These are phyloP conservation scores for Raja brachyura DNA, from an alignment of 2,113 vertebrate genomes.

Conservation along the genomic window DNA sequence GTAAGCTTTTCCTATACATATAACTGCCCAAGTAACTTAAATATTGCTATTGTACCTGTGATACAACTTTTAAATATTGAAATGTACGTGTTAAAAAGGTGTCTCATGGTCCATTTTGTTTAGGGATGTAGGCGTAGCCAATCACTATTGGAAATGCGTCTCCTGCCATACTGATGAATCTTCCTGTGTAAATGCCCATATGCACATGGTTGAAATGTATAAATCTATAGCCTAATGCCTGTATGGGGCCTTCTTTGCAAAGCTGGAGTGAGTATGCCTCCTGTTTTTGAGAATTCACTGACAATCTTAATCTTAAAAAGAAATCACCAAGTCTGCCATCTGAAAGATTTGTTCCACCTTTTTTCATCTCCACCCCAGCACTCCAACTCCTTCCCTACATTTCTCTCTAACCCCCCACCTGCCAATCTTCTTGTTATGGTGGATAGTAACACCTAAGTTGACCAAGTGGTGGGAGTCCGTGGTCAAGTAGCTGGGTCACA, in stretches of 20 bases:
- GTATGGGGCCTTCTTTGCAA: not conserved
- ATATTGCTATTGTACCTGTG: too few relatives aligned
- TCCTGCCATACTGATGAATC: not conserved
- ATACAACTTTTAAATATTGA: too few relatives aligned
- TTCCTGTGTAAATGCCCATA: not conserved
- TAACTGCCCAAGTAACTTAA: too few relatives aligned
- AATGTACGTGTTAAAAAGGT: not conserved
- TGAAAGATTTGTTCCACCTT: not conserved
- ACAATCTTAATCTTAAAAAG: too few relatives aligned
- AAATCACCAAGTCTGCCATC: not conserved
- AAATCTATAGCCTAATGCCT: not conserved
- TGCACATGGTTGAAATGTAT: not conserved
- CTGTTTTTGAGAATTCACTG: not conserved
- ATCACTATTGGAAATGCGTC: not conserved
- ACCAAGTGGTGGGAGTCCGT: too few relatives aligned
- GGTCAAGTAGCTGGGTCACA: not conserved
- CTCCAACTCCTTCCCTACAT: too few relatives aligned
- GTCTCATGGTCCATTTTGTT: not conserved
- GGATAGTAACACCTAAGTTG: too few relatives aligned
- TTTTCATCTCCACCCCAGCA: not conserved
- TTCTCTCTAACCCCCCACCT: not conserved
- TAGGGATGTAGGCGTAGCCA: not conserved
- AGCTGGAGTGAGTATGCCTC: not conserved
- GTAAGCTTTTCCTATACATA: too few relatives aligned
- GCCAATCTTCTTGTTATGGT: too few relatives aligned